Evolutionary conservation across 2,888 invertebrate genomes (phyloP).

Genomic region (Odontocolon sp.): DNA sequence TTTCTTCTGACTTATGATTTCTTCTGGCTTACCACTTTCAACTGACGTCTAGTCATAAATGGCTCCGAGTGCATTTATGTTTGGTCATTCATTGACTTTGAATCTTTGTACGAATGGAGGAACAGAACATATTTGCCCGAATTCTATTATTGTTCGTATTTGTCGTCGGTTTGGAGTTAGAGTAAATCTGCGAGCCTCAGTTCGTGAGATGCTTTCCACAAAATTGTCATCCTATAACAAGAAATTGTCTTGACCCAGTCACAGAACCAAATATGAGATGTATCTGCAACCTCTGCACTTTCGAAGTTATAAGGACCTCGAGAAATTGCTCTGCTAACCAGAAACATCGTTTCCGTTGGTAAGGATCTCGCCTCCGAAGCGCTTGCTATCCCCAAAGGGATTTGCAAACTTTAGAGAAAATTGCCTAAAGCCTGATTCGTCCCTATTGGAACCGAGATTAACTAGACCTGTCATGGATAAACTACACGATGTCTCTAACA

Average conservation of each 20-base stretch:
- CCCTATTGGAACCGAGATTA: neutral
- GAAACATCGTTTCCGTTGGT: slow-evolving; percentile 8
- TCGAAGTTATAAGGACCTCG: slow-evolving; percentile 3
- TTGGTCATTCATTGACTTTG: too few relatives aligned
- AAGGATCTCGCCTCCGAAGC: slow-evolving; percentile 20
- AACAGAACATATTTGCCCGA: too few relatives aligned
- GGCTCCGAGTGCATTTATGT: too few relatives aligned
- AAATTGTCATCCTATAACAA: slow-evolving; percentile 6
- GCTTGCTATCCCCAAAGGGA: slow-evolving; percentile 1
- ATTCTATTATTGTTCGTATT: too few relatives aligned
- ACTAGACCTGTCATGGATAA: neutral
- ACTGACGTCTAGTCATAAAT: too few relatives aligned
- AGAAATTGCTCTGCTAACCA: slow-evolving; percentile 27
- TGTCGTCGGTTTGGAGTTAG: neutral
- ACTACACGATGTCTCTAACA: too few relatives aligned
- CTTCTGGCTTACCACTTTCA: too few relatives aligned
- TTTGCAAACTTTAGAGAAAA: slow-evolving; percentile 14
- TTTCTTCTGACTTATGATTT: too few relatives aligned
- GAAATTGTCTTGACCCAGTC: slow-evolving; percentile 49
- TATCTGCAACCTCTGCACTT: slow-evolving; percentile 18
- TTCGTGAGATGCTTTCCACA: slow-evolving; percentile 16
- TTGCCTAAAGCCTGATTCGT: slow-evolving; percentile 26
- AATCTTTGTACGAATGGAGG: too few relatives aligned
- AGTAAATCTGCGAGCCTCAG: neutral
- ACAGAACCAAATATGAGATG: slow-evolving; percentile 14